These are phyloP conservation scores for Clarias pachynema DNA, from an alignment of 2,797 vertebrate species.

Conservation along the genomic window DNA sequence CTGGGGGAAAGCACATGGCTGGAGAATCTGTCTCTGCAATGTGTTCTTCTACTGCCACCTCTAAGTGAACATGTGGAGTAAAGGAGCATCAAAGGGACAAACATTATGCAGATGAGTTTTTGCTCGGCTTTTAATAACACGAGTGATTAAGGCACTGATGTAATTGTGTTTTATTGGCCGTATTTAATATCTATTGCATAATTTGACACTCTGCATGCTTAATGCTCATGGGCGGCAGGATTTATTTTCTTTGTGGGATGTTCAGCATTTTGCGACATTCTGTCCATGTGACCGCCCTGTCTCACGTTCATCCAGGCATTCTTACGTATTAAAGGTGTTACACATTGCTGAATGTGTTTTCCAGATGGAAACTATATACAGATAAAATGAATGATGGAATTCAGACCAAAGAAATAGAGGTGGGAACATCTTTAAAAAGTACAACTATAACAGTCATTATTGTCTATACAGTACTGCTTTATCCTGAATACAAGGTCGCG, in stretches of 20 bases:
- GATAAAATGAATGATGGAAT: neutral
- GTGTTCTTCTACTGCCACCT: neutral
- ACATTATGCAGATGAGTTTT: slow-evolving; percentile 16
- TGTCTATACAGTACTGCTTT: too few species aligned
- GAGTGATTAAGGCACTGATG: slow-evolving; percentile 26
- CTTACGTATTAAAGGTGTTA: too few species aligned
- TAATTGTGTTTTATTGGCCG: slow-evolving; percentile 29
- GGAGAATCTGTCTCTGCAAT: neutral
- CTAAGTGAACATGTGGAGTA: neutral
- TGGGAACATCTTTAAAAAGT: neutral
- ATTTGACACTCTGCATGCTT: neutral
- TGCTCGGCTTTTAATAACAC: slow-evolving; percentile 11
- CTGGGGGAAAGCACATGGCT: neutral
- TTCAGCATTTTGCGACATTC: neutral
- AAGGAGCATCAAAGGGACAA: slow-evolving; percentile 2
- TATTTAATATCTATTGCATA: slow-evolving; percentile 26
- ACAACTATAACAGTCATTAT: too few species aligned
- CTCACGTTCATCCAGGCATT: too few species aligned
- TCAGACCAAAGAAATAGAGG: neutral
- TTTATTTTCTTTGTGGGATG: slow-evolving; percentile 8
- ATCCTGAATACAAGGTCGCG: too few species aligned
- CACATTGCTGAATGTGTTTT: neutral
- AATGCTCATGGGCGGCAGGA: neutral
- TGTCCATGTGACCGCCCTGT: neutral
- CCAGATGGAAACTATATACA: neutral